phyloP scores from a whole-genome alignment of 1,140 invertebrate genomes.

The Platyura marginata region DNA sequence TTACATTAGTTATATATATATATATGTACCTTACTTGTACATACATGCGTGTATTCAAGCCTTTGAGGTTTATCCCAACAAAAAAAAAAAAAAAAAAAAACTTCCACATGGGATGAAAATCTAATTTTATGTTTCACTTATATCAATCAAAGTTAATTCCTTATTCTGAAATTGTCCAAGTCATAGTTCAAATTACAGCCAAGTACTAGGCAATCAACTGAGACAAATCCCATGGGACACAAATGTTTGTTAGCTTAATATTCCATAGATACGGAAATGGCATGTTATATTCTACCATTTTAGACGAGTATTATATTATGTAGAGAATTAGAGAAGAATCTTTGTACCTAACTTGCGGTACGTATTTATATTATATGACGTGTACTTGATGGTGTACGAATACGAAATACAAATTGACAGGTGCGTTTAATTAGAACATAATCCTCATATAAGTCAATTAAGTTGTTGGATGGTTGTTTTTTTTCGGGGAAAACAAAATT shows the following conservation, averaged over 20 bases:
- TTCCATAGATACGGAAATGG: not conserved
- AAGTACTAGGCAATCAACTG: not conserved
- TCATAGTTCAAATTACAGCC: not conserved
- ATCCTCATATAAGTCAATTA: not conserved
- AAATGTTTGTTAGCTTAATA: not conserved
- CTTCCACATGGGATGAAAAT: no score
- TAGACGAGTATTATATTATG: not conserved
- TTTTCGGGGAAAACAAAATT: no score
- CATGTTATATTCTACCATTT: not conserved
- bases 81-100: no score
- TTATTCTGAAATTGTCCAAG: not conserved
- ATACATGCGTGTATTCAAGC: no score
- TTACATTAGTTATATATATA: no score
- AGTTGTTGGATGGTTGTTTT: no score
- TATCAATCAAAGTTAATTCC: not conserved
- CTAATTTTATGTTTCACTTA: no score
- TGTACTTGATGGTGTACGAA: not conserved
- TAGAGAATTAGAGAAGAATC: not conserved
- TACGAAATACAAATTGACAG: not conserved
- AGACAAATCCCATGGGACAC: not conserved
- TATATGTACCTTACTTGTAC: no score
- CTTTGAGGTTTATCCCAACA: no score
- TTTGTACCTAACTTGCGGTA: not conserved
- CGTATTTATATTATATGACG: not conserved
- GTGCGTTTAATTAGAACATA: not conserved